Percentiles rank a stretch among this genome's conserved stretches.
These are phyloP conservation scores for Drosophila ustulata DNA, from an alignment of 2,888 invertebrate genomes.

Conservation along the genomic window DNA sequence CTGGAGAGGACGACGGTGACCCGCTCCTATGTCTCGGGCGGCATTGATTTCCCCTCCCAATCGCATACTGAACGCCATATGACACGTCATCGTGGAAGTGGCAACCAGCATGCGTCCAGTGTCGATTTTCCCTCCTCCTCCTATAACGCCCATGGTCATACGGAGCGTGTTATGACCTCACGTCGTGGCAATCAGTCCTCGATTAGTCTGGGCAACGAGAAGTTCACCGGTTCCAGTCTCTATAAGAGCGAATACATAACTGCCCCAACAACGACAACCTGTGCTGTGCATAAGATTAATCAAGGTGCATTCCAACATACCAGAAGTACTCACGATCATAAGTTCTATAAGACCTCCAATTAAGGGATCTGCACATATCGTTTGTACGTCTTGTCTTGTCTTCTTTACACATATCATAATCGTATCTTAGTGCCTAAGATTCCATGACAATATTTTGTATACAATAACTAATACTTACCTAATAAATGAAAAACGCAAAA, in stretches of 20 bases:
- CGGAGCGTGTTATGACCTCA: constrained; percentile 76
- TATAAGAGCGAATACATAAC: constrained; percentile 92
- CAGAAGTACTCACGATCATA: constrained; percentile 93
- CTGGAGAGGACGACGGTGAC: constrained; percentile 58
- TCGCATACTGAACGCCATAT: constrained; percentile 52
- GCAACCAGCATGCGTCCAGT: constrained; percentile 61
- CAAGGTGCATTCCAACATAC: constrained; percentile 93
- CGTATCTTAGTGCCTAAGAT: constrained; percentile 54
- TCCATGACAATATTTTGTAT: constrained; percentile 76
- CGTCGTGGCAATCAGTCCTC: constrained; percentile 90
- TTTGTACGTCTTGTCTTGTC: constrained; percentile 49
- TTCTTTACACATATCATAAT: constrained; percentile 55
- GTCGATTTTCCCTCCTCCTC: constrained; percentile 74
- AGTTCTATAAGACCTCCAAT: constrained; percentile 89
- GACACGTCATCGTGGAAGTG: constrained; percentile 58
- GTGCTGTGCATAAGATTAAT: constrained; percentile 91
- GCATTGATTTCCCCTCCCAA: constrained; percentile 65
- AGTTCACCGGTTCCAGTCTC: constrained; percentile 86
- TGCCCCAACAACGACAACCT: constrained; percentile 88
- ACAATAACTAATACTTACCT: constrained; percentile 51
- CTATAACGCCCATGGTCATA: constrained; percentile 65
- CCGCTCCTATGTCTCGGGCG: constrained; percentile 57
- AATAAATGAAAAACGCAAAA: constrained; percentile 20
- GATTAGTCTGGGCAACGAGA: constrained; percentile 90
- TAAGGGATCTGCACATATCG: constrained; percentile 30